Base-by-base conservation (phyloP, 2,797 vertebrate genomes). In the Alosa sapidissima region DNA sequence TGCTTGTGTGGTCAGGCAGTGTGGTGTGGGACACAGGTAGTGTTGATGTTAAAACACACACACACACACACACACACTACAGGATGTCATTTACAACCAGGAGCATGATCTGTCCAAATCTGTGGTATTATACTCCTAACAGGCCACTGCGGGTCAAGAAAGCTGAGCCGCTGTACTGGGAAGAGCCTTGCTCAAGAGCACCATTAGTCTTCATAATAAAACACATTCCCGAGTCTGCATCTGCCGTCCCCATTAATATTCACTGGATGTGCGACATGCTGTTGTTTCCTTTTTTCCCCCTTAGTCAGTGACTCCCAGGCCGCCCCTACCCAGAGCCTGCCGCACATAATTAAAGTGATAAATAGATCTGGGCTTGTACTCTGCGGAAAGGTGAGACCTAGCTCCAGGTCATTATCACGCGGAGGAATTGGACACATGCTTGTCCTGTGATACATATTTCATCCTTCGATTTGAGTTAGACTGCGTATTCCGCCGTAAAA, bases 131-230 rank as follows among this genome's bases (percentile, higher is more conserved):
- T 78, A 8, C 72, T 21, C 6, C 72, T 19, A 45, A 87, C 86
- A 90, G 92, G 91, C 90, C 89, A 88, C 81, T 88, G 88, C 81
- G 86, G 91, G 92, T 93, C 92, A 94, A 47, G 84, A 89, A 91
- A 92, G 89, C 93, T 87, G 88, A 91, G 7, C 1, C 49, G 91
- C 94, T 93, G 11, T 10, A 93, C 92, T 93, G 91, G 90, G 92
- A 92, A 89, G 89, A 90, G 91, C 88, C 92, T 92, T 89, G 89
- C 91, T 90, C 83, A 82, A 91, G 89, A 83, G 91, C 85, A 90
- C 90, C 91, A 93, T 94, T 94, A 94, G 92, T 94, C 92, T 89
- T 88, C 88, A 91, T 93, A 93, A 95, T 94, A 93, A 94, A 93
- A 94, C 36, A 86, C 91, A 85, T 89, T 47, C 90, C 89, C 85